These are phyloP conservation scores for Mythimna impura DNA, from an alignment of 2,888 invertebrate genomes.

Conservation along the genomic window DNA sequence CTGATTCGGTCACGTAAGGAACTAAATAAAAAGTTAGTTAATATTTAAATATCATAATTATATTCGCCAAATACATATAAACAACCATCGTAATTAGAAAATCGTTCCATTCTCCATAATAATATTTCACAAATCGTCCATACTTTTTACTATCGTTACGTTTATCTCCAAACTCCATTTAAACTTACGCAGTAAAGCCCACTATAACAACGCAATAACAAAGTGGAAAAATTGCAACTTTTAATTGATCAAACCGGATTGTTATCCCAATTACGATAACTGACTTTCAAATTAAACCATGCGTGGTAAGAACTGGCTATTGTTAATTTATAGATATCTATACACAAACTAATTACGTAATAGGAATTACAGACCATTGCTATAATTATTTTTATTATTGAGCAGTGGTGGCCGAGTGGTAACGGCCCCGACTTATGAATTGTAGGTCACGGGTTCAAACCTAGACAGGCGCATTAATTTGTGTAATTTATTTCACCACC, in stretches of 20 bases:
- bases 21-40: too few species aligned
- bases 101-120: too few species aligned
- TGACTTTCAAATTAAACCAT: conserved; percentile 63
- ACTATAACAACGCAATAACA: conserved; percentile 31
- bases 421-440: too few species aligned
- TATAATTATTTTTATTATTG: too few species aligned
- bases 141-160: not conserved
- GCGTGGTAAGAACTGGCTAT: conserved; percentile 35
- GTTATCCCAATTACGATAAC: conserved; percentile 49
- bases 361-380: not conserved
- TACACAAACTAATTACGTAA: conserved; percentile 29
- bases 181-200: conserved; percentile 29
- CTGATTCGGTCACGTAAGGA: too few species aligned
- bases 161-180: conserved; percentile 33
- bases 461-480: too few species aligned
- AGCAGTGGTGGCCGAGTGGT: too few species aligned
- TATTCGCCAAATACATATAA: too few species aligned
- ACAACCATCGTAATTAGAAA: too few species aligned
- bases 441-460: too few species aligned
- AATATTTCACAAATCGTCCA: conserved; percentile 4
- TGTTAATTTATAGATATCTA: conserved; percentile 39
- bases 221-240: conserved; percentile 45
- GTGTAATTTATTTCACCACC: too few species aligned
- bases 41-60: too few species aligned
- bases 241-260: conserved; percentile 57